Evolutionary conservation across 2,797 vertebrate species (phyloP).

Genomic region (Nyctalus aviator): DNA sequence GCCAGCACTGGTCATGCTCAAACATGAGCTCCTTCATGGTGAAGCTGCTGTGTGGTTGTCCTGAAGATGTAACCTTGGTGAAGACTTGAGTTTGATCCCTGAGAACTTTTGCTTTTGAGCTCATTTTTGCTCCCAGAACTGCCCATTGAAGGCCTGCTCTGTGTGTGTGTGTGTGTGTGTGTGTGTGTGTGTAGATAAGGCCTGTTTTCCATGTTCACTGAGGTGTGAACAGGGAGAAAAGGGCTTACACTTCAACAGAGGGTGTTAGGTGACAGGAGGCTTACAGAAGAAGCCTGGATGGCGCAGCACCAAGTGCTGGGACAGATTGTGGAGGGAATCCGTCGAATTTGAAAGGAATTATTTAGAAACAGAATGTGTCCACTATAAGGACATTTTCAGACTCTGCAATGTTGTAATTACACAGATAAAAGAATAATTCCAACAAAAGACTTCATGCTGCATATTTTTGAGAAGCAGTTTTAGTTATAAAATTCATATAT

Average conservation of each 20-base stretch:
- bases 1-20: fast-evolving
- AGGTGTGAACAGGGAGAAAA: neutral
- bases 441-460: neutral
- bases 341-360: neutral
- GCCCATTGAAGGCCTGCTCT: neutral
- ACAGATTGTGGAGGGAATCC: neutral
- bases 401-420: neutral
- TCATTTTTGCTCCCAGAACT: neutral
- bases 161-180: neutral
- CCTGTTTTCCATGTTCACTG: neutral
- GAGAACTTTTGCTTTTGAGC: neutral
- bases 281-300: neutral
- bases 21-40: fast-evolving
- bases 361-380: conserved; percentile 24
- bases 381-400: neutral
- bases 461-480: neutral
- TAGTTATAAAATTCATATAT: neutral
- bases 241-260: neutral
- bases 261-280: neutral
- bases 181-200: no score
- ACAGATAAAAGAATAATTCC: conserved; percentile 1
- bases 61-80: neutral
- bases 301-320: neutral
- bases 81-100: neutral
- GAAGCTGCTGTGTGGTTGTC: neutral